A percentile compares a stretch with the other conserved stretches of the same genome.
Conservation (phyloP, 2,113 vertebrate species). For the Alces alces region DNA sequence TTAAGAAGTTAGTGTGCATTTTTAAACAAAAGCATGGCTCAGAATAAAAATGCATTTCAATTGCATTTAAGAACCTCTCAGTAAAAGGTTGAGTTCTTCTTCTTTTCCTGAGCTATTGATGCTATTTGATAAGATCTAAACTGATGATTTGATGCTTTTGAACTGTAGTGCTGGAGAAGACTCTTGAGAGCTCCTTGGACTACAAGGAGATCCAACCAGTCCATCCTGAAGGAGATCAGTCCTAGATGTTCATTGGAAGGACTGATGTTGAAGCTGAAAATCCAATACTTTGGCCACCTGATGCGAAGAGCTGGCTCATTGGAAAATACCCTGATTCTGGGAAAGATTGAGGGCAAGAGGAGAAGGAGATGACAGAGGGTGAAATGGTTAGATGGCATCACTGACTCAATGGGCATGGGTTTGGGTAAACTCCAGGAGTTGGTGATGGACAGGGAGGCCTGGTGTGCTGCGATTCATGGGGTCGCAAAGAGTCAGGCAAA, state of each 20-base stretch:
- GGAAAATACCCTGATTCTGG: not conserved
- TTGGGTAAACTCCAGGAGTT: not conserved
- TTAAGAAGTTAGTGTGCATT: not conserved
- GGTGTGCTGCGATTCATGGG: not conserved
- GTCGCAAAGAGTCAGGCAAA: not conserved
- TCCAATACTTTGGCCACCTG: not conserved
- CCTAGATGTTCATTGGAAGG: not conserved
- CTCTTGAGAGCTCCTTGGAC: not conserved
- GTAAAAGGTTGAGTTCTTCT: constrained; percentile 54
- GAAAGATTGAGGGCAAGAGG: not conserved
- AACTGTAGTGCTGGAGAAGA: not conserved
- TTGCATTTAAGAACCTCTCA: not conserved
- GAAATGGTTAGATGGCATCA: not conserved
- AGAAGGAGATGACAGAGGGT: not conserved
- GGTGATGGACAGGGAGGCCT: not conserved
- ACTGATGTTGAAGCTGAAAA: not conserved
- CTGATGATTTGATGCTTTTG: not conserved
- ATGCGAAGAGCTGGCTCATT: not conserved
- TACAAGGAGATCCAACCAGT: not conserved
- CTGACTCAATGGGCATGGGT: accelerated
- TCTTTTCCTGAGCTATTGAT: constrained; percentile 48
- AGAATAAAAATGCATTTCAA: not conserved
- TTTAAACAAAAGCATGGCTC: not conserved
- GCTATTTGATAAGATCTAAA: constrained; percentile 42
- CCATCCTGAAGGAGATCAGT: not conserved